Evolutionary conservation across 2,888 invertebrate genomes (phyloP), one percentile per base, ranked within the genome.

Genomic region (Netelia melanura): DNA sequence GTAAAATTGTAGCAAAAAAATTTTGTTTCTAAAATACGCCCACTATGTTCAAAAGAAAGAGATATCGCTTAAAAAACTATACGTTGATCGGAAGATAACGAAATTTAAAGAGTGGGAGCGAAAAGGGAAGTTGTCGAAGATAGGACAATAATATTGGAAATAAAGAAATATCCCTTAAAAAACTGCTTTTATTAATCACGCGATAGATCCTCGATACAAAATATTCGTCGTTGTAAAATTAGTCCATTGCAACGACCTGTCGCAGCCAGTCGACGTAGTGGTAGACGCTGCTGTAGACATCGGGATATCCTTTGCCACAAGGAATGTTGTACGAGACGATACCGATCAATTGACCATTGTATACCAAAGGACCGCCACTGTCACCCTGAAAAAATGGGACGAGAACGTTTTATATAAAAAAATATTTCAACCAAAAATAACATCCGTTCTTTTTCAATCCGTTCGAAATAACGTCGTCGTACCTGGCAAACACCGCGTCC

Each of bases 321-420:
- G 68, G 70, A 3, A 75, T 17, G 23, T 61, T 81, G 38, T 74
- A 81, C 10, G 89, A 88, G 8, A 79, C 65, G 14, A 89, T 72
- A 25, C 89, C 89, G 9, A 88, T 43, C 44, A 89, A 21, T 70
- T 72, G 38, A 1, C 76, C 81, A 1, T 82, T 64, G n/a, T 44
- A 21, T 8, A 77, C 84, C 9, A 89, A 70, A 14, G 87, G 85
- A n/a, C 89, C 83, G 21, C 89, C 89, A 52, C 86, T 87, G 68
- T 89, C 89, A 54, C 89, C 88, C 88, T 88, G 65, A 71, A 83
- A 25, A 67, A 25, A 25, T 14, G 5, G 6, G 14, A 48, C 48
- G 3, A 48, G 2, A 48, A 48, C 14, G 48, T 48, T 48, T 1
- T 3, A 48, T 48, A 10, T 14, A 14, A 2, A 9, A 48, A 38